phyloP scores from a whole-genome alignment of 2,888 invertebrate species.

The Hyposoter didymator region DNA sequence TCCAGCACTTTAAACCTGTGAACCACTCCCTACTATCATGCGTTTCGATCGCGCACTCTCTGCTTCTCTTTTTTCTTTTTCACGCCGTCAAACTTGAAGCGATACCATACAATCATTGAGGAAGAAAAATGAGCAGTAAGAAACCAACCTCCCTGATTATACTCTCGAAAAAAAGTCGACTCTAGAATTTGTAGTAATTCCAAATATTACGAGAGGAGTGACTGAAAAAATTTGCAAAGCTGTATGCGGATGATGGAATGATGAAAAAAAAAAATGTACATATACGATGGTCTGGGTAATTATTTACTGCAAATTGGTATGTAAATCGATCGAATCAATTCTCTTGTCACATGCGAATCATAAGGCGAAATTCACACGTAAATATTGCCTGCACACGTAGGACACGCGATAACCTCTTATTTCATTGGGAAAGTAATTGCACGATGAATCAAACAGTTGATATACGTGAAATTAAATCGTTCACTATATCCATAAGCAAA shows the following conservation, averaged over 20 bases:
- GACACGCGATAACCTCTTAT: neutral
- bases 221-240: neutral
- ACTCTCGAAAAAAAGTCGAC: neutral
- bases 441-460: neutral
- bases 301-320: constrained; percentile 10
- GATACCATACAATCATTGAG: constrained; percentile 34
- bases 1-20: neutral
- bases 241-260: neutral
- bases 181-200: neutral
- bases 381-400: neutral
- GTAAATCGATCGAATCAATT: constrained; percentile 28
- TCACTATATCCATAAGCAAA: neutral
- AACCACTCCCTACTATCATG: neutral
- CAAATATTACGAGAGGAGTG: too few species aligned
- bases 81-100: constrained; percentile 32
- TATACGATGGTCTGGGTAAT: neutral
- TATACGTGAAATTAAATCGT: constrained; percentile 4
- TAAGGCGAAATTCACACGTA: neutral
- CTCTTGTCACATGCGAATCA: neutral
- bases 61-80: neutral
- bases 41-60: neutral
- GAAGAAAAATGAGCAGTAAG: constrained; percentile 16
- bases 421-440: constrained; percentile 1
- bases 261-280: neutral
- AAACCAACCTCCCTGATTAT: neutral